Evolutionary conservation across 2,797 vertebrate species (phyloP).

Genomic region (Microctenopoma lineatum): DNA sequence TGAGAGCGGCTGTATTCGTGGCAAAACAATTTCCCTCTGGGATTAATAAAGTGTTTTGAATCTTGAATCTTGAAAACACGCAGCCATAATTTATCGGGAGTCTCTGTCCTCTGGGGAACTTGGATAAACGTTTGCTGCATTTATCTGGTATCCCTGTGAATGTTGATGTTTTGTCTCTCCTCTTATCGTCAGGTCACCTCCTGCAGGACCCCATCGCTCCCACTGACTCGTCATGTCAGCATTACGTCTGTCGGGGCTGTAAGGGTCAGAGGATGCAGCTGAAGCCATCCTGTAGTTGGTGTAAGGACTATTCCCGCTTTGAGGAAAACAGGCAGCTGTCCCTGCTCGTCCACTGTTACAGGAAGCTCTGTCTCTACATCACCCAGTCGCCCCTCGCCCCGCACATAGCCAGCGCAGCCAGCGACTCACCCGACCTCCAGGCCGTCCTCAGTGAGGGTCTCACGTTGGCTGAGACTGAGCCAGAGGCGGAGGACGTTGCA

Average conservation of each 20-base stretch:
- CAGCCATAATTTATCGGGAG: too few relatives aligned
- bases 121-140: too few relatives aligned
- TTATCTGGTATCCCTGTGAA: conserved; percentile 8
- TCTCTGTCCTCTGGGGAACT: too few relatives aligned
- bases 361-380: conserved; percentile 97
- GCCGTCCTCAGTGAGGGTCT: conserved; percentile 94
- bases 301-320: conserved; percentile 98
- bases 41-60: too few relatives aligned
- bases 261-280: conserved; percentile 99
- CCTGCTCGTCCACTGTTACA: conserved; percentile 96
- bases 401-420: conserved; percentile 92
- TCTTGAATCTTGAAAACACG: too few relatives aligned
- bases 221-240: conserved; percentile 97
- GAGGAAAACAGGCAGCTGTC: conserved; percentile 96
- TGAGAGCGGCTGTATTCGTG: too few relatives aligned
- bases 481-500: conserved; percentile 55
- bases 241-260: conserved; percentile 97
- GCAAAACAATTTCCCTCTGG: too few relatives aligned
- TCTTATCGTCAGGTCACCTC: conserved; percentile 87
- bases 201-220: conserved; percentile 98
- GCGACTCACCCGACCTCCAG: conserved; percentile 92
- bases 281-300: conserved; percentile 99
- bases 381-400: conserved; percentile 91
- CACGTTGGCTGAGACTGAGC: conserved; percentile 85
- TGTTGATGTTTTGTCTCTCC: neutral